Evolutionary conservation across 2,113 vertebrate species (phyloP).

Genomic region (Fulmarus glacialis): DNA sequence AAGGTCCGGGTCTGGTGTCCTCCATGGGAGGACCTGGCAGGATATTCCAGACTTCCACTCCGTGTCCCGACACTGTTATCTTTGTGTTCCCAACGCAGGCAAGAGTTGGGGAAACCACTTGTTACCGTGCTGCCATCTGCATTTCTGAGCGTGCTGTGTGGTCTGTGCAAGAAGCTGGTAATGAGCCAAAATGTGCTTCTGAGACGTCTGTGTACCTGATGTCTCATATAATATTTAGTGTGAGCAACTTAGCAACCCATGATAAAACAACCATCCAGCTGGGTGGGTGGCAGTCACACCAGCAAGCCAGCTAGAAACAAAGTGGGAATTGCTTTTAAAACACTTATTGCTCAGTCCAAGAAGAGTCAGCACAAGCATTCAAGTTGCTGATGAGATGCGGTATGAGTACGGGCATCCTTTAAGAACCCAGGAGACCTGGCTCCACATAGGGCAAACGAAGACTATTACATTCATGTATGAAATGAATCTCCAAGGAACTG

Average conservation of each 20-base stretch:
- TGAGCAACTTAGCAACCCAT: conserved; percentile 7
- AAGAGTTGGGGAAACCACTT: background rate
- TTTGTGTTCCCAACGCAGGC: background rate
- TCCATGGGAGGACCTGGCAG: background rate
- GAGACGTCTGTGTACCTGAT: conserved; percentile 45
- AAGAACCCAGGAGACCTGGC: background rate
- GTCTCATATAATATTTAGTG: conserved; percentile 50
- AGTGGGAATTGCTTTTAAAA: conserved; percentile 34
- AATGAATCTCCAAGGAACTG: background rate
- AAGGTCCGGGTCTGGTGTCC: background rate
- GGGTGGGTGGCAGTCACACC: conserved; percentile 39
- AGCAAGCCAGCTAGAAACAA: background rate
- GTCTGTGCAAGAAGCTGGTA: conserved; percentile 3
- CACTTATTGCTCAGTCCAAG: background rate
- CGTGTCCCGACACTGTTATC: fast-evolving
- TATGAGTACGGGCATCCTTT: background rate
- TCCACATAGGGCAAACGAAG: background rate
- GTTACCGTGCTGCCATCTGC: background rate
- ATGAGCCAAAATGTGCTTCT: background rate
- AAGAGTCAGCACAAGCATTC: background rate
- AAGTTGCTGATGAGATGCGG: background rate
- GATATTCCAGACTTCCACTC: background rate
- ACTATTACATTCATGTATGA: background rate
- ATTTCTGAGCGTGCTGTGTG: background rate
- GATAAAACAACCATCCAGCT: conserved; percentile 30